These are phyloP conservation scores for Cryptus armator DNA, from an alignment of 2,888 invertebrate genomes.

Conservation along the genomic window DNA sequence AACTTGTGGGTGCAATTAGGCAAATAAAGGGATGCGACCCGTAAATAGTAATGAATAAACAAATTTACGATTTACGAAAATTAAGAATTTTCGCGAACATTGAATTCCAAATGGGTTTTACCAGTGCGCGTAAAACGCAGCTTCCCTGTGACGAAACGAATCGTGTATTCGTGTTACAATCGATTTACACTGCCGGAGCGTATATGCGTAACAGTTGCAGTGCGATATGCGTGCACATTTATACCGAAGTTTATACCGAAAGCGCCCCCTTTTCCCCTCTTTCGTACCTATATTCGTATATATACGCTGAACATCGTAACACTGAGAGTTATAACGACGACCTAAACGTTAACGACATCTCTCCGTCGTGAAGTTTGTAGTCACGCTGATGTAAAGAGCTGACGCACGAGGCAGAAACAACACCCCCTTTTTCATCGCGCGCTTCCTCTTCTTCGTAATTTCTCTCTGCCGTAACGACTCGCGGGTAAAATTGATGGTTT, in stretches of 20 bases:
- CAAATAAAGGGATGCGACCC: too few species aligned
- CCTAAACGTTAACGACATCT: slow-evolving; percentile 35
- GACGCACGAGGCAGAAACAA: not conserved
- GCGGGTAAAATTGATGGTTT: too few species aligned
- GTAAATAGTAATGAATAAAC: too few species aligned
- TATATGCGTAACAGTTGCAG: not conserved
- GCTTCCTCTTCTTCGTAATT: not conserved
- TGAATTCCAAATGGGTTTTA: too few species aligned
- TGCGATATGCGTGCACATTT: not conserved
- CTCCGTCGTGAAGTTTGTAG: slow-evolving; percentile 6
- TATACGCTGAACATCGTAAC: not conserved
- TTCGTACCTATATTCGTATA: not conserved
- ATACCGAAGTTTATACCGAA: not conserved
- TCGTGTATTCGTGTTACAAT: not conserved
- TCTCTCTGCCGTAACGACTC: not conserved
- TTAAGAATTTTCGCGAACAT: too few species aligned
- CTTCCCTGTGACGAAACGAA: not conserved
- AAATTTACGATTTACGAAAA: too few species aligned
- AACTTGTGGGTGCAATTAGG: too few species aligned
- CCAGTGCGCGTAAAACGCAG: not conserved
- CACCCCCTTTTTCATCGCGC: not conserved
- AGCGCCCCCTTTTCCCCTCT: not conserved
- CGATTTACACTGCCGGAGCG: not conserved
- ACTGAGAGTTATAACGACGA: slow-evolving; percentile 15
- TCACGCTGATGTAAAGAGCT: not conserved